phyloP scores from a whole-genome alignment of 2,888 invertebrate genomes.

The Ommatoiulus sabulosus region DNA sequence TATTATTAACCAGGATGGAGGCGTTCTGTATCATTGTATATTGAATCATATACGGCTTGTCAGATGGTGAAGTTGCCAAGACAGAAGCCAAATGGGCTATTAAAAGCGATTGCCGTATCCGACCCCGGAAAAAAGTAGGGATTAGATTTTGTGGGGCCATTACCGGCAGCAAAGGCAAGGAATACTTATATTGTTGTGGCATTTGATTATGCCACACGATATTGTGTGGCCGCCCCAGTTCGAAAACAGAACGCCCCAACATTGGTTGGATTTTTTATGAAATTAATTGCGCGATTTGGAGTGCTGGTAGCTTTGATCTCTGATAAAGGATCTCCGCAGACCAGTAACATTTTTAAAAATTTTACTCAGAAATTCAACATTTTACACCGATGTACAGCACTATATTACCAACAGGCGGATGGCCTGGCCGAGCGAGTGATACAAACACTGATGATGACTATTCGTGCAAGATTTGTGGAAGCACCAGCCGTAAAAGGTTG shows the following conservation, averaged over 20 bases:
- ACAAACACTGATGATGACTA: background rate
- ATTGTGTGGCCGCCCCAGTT: background rate
- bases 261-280: too few relatives aligned
- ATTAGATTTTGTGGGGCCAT: background rate
- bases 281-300: background rate
- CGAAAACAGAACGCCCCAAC: background rate
- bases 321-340: background rate
- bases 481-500: background rate
- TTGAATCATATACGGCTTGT: background rate
- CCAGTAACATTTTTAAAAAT: background rate
- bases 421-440: background rate
- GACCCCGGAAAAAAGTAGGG: background rate
- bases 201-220: background rate
- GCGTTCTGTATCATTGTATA: too few relatives aligned
- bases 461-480: background rate
- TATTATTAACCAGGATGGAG: too few relatives aligned
- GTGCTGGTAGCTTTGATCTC: background rate
- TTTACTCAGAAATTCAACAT: background rate
- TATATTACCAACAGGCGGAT: background rate
- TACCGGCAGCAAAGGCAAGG: background rate
- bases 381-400: background rate
- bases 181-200: background rate
- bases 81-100: background rate
- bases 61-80: background rate
- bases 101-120: background rate